phyloP scores from a whole-genome alignment of 2,888 invertebrate genomes.

The Crossocerus cetratus region DNA sequence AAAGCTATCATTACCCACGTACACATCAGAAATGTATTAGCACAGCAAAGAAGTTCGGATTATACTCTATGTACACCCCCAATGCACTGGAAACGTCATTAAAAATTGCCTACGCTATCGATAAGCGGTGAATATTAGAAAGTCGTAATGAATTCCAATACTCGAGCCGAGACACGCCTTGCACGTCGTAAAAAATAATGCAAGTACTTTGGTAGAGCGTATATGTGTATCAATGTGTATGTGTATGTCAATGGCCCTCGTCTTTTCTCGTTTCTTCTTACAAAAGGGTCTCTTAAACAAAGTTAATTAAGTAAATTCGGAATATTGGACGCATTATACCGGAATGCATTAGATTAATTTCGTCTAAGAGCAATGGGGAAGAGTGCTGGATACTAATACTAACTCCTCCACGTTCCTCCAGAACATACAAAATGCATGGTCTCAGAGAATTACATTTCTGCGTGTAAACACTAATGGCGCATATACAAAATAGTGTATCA shows the following conservation, averaged over 20 bases:
- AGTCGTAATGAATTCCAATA: constrained; percentile 65
- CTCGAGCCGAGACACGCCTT: constrained; percentile 60
- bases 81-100: constrained; percentile 71
- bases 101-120: constrained; percentile 66
- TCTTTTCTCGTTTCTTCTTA: constrained; percentile 35
- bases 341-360: constrained; percentile 67
- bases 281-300: constrained; percentile 62
- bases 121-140: constrained; percentile 69
- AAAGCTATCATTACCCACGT: constrained; percentile 36
- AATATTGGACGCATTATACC: constrained; percentile 72
- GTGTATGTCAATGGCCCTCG: no score
- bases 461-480: no score
- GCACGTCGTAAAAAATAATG: constrained; percentile 70
- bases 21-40: constrained; percentile 60
- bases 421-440: constrained; percentile 48
- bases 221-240: constrained; percentile 18
- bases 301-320: constrained; percentile 70
- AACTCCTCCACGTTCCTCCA: constrained; percentile 47
- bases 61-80: constrained; percentile 69
- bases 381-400: constrained; percentile 64
- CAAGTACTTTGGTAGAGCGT: constrained; percentile 56
- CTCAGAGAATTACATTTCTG: constrained; percentile 31
- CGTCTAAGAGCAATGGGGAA: constrained; percentile 66
- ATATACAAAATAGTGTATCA: no score
- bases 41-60: constrained; percentile 63